phyloP scores from a whole-genome alignment of 2,888 invertebrate species.

The Tinea semifulvella region DNA sequence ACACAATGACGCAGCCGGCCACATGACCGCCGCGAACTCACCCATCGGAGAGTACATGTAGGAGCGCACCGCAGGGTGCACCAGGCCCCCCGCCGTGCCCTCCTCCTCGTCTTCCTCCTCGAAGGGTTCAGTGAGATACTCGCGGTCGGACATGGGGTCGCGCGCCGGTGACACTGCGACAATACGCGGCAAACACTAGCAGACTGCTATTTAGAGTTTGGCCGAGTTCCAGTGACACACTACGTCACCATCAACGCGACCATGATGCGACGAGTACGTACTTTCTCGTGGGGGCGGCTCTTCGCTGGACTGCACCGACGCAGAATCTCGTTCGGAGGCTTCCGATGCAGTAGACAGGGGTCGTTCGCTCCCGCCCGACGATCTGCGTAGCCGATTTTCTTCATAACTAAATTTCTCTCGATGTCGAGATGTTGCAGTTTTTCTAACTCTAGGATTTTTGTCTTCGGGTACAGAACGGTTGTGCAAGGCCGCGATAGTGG shows the following conservation, averaged over 20 bases:
- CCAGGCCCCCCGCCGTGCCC: conserved; percentile 43
- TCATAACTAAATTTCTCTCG: conserved; percentile 23
- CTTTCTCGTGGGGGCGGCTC: conserved; percentile 58
- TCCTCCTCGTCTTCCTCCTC: conserved; percentile 48
- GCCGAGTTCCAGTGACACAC: conserved; percentile 54
- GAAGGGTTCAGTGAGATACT: conserved; percentile 56
- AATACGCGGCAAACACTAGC: conserved; percentile 26
- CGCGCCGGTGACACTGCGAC: conserved; percentile 55
- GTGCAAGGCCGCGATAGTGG: conserved; percentile 60
- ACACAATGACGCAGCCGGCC: conserved; percentile 26
- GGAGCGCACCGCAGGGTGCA: conserved; percentile 62
- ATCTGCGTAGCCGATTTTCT: conserved; percentile 33
- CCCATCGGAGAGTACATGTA: conserved; percentile 65
- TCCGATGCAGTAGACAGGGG: conserved; percentile 59
- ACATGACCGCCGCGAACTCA: conserved; percentile 45
- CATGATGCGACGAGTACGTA: conserved; percentile 49
- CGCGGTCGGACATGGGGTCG: conserved; percentile 63
- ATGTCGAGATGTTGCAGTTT: conserved; percentile 11
- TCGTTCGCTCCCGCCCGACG: conserved; percentile 52
- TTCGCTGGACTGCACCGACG: conserved; percentile 61
- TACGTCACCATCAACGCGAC: conserved; percentile 56
- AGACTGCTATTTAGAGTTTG: conserved; percentile 52
- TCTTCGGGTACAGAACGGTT: conserved; percentile 46
- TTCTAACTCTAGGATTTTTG: conserved; percentile 31
- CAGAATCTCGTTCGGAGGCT: conserved; percentile 56